Base-by-base conservation (phyloP, 2,797 vertebrate species). In the Muscicapa comitata region DNA sequence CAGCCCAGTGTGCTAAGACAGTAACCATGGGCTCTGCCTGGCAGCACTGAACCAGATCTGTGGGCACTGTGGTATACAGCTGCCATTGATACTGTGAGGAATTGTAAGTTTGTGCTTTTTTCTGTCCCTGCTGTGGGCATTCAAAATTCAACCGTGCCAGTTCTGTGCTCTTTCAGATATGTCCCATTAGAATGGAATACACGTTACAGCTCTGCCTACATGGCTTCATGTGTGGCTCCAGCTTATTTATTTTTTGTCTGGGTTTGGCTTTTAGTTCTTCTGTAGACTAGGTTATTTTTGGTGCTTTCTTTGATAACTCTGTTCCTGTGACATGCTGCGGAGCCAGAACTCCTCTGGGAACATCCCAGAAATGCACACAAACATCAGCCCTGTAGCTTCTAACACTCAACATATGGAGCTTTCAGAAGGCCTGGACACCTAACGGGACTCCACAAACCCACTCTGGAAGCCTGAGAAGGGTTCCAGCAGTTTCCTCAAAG, bases 401-500 rank as follows among this genome's bases (percentile, higher is more conserved):
- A 68, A 73, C 47, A 24, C 43, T 59, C 79, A 61, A 73, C 74
- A 90, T 86, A 67, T 0, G 55, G 65, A 79, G 87, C 66, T 91
- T 95, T 96, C 82, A 94, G 79, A 90, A 90, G 84, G 13, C 33
- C 58, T 72, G 89, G 70, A 73, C 76, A 83, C 62, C 82, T 92
- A 87, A 77, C 0, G 0, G 66, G 65, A 58, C 82, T 94, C 78
- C 29, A 33, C 82, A 94, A 92, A 86, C 61, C 68, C 66, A 38
- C 78, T 87, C 62, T 90, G 85, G 79, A 80, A 96, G 93, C 48
- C 45, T 66, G 37, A 80, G 51, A 38, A 91, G 47, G 66, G 40
- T 86, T 96, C 87, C 89, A 94, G 62, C 65, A 42, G 37, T 77
- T 91, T 91, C 76, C 61, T 96, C 85, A 97, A 97, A 96, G 95